Evolutionary conservation across 2,797 vertebrate genomes (phyloP).

Genomic region (Sylvia borin): DNA sequence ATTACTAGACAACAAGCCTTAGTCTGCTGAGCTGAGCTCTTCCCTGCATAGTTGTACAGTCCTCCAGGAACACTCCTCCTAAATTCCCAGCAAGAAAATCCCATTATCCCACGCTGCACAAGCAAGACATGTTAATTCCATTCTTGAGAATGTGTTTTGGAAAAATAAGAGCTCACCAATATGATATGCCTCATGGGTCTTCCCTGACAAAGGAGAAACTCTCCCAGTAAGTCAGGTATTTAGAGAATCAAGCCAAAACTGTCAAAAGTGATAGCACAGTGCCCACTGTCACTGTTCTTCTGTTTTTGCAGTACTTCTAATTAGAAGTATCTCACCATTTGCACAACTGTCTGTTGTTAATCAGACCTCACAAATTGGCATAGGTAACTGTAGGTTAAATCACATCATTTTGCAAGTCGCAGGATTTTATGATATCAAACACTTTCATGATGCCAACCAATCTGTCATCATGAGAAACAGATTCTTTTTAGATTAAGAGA

Average conservation of each 20-base stretch:
- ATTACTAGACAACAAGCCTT: not conserved
- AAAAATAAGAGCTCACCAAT: not conserved
- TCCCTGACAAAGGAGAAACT: not conserved
- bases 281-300: not conserved
- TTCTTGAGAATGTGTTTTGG: not conserved
- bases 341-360: slow-evolving; percentile 23
- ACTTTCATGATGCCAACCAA: slow-evolving; percentile 52
- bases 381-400: slow-evolving; percentile 45
- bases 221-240: not conserved
- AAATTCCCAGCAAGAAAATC: not conserved
- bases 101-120: not conserved
- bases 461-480: slow-evolving; percentile 70
- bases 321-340: not conserved
- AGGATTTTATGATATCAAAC: slow-evolving; percentile 65
- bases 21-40: not conserved
- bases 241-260: not conserved
- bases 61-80: not conserved
- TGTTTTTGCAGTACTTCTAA: not conserved
- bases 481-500: slow-evolving; percentile 35
- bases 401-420: slow-evolving; percentile 53
- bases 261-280: not conserved
- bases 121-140: not conserved
- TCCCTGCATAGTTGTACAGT: not conserved
- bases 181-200: not conserved
- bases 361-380: slow-evolving; percentile 31